Conservation (phyloP, 2,797 vertebrate species). For the Eulemur coronatus region DNA sequence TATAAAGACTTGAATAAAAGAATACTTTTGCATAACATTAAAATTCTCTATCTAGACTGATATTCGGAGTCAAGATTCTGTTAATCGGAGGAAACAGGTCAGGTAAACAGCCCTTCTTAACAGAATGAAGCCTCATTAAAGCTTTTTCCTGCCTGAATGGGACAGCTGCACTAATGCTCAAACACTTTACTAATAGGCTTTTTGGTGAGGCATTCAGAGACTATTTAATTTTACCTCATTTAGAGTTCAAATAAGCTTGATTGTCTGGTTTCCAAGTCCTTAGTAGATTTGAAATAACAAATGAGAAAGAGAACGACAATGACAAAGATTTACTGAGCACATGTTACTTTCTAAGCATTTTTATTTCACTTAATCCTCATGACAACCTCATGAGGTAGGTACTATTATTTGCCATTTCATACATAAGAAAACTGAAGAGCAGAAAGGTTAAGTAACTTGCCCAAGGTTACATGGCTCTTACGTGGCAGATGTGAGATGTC, state of each 20-base stretch:
- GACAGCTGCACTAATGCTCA: not conserved
- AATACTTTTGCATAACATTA: not conserved
- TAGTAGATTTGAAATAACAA: not conserved
- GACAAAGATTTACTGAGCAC: not conserved
- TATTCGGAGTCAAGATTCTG: not conserved
- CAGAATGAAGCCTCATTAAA: not conserved
- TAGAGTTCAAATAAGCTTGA: not conserved
- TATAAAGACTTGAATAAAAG: not conserved
- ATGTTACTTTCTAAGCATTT: conserved; percentile 15
- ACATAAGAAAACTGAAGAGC: not conserved
- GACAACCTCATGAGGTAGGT: not conserved
- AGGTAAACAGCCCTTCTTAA: not conserved
- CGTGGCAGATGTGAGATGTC: not conserved
- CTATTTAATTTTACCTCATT: conserved; percentile 9
- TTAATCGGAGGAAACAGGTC: not conserved
- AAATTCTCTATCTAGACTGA: conserved; percentile 16
- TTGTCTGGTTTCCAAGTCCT: conserved; percentile 18
- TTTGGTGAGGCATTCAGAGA: not conserved
- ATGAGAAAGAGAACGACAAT: not conserved
- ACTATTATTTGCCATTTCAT: not conserved
- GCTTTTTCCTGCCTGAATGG: not conserved
- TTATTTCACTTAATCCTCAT: not conserved
- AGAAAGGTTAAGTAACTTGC: not conserved
- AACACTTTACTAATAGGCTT: not conserved
- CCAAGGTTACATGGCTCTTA: not conserved